These are phyloP conservation scores for Holotrichia oblita DNA, from an alignment of 1,140 invertebrate species.

Conservation along the genomic window DNA sequence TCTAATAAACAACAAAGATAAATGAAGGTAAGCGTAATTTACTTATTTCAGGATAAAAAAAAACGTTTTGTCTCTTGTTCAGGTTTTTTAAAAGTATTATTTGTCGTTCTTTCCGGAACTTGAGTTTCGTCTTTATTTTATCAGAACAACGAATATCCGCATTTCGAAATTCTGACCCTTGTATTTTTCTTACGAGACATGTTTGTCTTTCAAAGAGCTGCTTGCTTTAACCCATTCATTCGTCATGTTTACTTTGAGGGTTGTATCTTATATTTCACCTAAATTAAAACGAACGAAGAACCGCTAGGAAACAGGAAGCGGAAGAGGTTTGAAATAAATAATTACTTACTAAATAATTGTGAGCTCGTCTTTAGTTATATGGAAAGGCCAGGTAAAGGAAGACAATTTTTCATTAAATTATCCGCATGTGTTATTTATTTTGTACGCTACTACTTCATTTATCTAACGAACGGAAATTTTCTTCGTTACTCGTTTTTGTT, in stretches of 20 bases:
- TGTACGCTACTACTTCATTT: neutral
- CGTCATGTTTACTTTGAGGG: neutral
- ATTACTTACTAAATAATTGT: conserved; percentile 9
- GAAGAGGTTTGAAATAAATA: neutral
- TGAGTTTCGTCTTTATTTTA: neutral
- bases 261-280: conserved; percentile 1
- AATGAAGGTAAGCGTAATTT: neutral
- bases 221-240: conserved; percentile 13
- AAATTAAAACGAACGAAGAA: neutral
- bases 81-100: neutral
- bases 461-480: neutral
- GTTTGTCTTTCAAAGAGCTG: neutral
- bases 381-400: too few species aligned
- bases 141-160: conserved; percentile 10
- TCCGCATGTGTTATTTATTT: too few species aligned
- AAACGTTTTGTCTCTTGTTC: neutral
- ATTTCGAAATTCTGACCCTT: neutral
- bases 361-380: neutral
- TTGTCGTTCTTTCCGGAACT: neutral
- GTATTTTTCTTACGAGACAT: conserved; percentile 12
- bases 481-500: neutral
- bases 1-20: neutral
- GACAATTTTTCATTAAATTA: too few species aligned
- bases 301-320: neutral
- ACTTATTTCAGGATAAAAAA: neutral